A percentile compares a stretch with the other conserved stretches of the same genome.
These are phyloP conservation scores for Dasypogon diadema DNA, from an alignment of 2,888 invertebrate genomes.

Conservation along the genomic window DNA sequence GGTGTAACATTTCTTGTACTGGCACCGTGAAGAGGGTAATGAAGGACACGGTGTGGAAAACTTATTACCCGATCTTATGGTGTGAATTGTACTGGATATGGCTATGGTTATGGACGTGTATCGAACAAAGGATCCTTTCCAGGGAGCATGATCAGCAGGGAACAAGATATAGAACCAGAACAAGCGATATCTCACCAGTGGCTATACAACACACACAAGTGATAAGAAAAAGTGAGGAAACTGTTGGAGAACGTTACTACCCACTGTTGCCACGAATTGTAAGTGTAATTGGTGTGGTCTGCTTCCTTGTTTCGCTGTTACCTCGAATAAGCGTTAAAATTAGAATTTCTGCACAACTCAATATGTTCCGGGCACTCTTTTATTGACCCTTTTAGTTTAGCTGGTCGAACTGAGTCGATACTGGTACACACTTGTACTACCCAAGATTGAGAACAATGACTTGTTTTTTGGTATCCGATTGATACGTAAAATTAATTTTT, in stretches of 20 bases:
- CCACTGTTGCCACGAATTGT: neutral
- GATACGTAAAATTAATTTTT: too few species aligned
- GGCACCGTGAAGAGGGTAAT: neutral
- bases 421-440: too few species aligned
- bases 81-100: neutral
- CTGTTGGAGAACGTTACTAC: neutral
- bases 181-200: neutral
- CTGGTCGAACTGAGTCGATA: neutral
- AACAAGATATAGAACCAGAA: slow-evolving; percentile 8
- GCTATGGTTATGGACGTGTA: neutral
- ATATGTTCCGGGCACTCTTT: neutral
- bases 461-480: too few species aligned
- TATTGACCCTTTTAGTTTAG: neutral
- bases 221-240: slow-evolving; percentile 3
- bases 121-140: slow-evolving; percentile 23
- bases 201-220: neutral
- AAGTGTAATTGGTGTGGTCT: slow-evolving; percentile 5
- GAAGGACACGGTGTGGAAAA: neutral
- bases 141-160: slow-evolving; percentile 4
- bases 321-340: neutral
- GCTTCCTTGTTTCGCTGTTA: slow-evolving; percentile 12
- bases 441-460: too few species aligned
- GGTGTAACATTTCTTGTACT: neutral
- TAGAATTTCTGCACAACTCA: slow-evolving; percentile 5
- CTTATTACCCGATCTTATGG: neutral